Evolutionary conservation across 2,113 vertebrate genomes (phyloP).

Genomic region (Ancistrus triradiatus): DNA sequence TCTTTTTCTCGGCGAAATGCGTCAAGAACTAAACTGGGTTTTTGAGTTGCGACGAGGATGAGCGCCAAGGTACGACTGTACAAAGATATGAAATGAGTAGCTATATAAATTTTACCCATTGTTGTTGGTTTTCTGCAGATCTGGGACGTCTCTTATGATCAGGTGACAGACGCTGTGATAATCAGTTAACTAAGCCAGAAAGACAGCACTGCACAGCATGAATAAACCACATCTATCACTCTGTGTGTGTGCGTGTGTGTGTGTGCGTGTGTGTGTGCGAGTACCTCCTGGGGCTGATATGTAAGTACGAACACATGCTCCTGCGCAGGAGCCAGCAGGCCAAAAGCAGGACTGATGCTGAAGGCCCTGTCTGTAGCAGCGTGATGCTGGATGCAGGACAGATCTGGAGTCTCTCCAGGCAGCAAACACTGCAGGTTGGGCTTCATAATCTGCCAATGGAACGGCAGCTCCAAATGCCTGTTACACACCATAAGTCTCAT

Average conservation of each 20-base stretch:
- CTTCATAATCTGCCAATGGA: slow-evolving; percentile 82
- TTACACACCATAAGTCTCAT: slow-evolving; percentile 26
- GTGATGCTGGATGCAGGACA: slow-evolving; percentile 53
- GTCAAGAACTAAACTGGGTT: too few species aligned
- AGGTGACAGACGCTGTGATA: slow-evolving; percentile 85
- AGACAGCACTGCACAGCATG: background rate
- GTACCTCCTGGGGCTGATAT: slow-evolving; percentile 81
- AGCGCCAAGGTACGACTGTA: too few species aligned
- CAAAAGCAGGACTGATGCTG: slow-evolving; percentile 69
- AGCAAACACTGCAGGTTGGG: slow-evolving; percentile 70
- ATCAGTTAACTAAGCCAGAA: slow-evolving; percentile 64
- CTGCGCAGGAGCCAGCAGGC: slow-evolving; percentile 67
- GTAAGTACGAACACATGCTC: slow-evolving; percentile 77
- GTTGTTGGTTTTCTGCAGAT: slow-evolving; percentile 47
- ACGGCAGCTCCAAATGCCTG: slow-evolving; percentile 84
- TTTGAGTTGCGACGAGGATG: too few species aligned
- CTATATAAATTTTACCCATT: slow-evolving; percentile 48
- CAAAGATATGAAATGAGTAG: too few species aligned
- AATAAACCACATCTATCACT: background rate
- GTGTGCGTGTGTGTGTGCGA: slow-evolving; percentile 1
- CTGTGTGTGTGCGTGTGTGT: slow-evolving; percentile 17
- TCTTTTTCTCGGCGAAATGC: too few species aligned
- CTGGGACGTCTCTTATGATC: slow-evolving; percentile 73
- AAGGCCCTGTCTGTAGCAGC: slow-evolving; percentile 71
- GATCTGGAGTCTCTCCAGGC: slow-evolving; percentile 54